Percentiles rank a stretch among this genome's conserved stretches.
These are phyloP conservation scores for Laupala kohalensis DNA, from an alignment of 1,140 invertebrate genomes.

Conservation along the genomic window DNA sequence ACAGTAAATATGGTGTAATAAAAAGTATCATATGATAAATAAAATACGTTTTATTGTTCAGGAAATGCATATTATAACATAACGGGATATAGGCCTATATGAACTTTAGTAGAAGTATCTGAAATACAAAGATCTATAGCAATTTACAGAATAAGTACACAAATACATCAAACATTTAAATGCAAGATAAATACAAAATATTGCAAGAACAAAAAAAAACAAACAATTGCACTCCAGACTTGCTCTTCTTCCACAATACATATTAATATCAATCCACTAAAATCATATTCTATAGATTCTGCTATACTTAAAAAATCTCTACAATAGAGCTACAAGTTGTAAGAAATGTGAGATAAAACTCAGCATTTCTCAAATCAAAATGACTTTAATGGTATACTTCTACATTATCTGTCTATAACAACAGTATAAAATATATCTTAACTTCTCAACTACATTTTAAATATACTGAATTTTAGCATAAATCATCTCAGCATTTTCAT, in stretches of 20 bases:
- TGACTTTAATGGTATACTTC: neutral
- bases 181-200: neutral
- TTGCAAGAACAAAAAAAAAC: neutral
- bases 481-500: too few relatives aligned
- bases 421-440: too few relatives aligned
- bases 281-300: neutral
- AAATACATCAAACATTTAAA: neutral
- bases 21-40: neutral
- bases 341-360: neutral
- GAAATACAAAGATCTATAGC: neutral
- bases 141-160: neutral
- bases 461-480: too few relatives aligned
- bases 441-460: too few relatives aligned
- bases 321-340: neutral
- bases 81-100: neutral
- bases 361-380: neutral
- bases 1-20: too few relatives aligned
- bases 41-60: neutral
- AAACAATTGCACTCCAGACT: too few relatives aligned
- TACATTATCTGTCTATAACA: too few relatives aligned
- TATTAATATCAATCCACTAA: neutral
- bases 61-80: neutral
- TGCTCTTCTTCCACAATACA: neutral
- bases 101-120: neutral
- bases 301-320: neutral